Evolutionary conservation across 92 coral and sea anemone species (phyloP).

Genomic region (Parazoanthus darwini): DNA sequence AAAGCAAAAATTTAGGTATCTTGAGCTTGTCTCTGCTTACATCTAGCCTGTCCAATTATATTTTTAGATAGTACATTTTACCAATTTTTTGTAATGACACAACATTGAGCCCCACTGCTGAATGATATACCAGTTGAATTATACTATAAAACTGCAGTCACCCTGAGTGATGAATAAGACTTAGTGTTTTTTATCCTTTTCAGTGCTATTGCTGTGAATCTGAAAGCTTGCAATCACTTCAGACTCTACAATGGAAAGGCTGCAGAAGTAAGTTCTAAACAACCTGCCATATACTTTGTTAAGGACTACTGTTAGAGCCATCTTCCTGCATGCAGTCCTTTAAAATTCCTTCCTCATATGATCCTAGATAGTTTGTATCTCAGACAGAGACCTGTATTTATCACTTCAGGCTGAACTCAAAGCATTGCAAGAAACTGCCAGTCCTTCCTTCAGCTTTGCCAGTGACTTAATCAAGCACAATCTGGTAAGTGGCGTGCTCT

Average conservation of each 20-base stretch:
- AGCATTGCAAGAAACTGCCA: constrained; percentile 94
- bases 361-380: too few relatives aligned
- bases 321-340: too few relatives aligned
- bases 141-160: too few relatives aligned
- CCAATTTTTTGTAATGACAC: too few relatives aligned
- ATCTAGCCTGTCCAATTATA: too few relatives aligned
- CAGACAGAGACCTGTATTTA: neutral
- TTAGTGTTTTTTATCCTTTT: neutral
- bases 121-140: too few relatives aligned
- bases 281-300: neutral
- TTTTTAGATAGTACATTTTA: too few relatives aligned
- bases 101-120: too few relatives aligned
- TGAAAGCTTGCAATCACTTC: constrained; percentile 98
- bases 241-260: constrained; percentile 98
- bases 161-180: neutral
- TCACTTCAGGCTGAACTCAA: constrained; percentile 80
- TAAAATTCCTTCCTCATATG: neutral
- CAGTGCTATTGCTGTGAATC: constrained; percentile 98
- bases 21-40: too few relatives aligned
- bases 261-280: constrained; percentile 73
- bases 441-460: constrained; percentile 96
- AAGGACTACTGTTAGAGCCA: neutral
- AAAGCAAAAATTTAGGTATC: too few relatives aligned
- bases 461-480: constrained; percentile 96
- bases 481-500: constrained; percentile 62